phyloP scores from a whole-genome alignment of 2,888 invertebrate species.

The Isoperla grammatica region DNA sequence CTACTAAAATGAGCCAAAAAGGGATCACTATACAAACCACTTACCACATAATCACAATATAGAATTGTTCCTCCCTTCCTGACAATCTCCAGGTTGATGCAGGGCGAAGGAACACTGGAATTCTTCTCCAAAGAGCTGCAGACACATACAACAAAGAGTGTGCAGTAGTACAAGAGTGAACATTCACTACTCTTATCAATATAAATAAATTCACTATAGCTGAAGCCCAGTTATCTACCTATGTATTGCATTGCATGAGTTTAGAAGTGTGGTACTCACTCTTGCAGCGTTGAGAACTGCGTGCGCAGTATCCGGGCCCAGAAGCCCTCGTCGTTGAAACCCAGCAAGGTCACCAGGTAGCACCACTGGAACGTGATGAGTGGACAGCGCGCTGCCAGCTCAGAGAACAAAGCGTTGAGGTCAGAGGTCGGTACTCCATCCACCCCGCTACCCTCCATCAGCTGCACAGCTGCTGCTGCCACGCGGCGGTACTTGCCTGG shows the following conservation, averaged over 20 bases:
- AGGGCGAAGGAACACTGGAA: slow-evolving; percentile 31
- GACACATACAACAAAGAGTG: too few species aligned
- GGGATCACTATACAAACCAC: slow-evolving; percentile 36
- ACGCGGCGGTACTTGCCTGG: slow-evolving; percentile 51
- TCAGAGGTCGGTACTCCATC: slow-evolving; percentile 49
- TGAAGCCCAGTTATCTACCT: too few species aligned
- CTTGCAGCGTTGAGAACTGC: slow-evolving; percentile 15
- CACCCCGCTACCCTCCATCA: slow-evolving; percentile 48
- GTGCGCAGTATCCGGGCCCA: slow-evolving; percentile 59
- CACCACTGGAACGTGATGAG: slow-evolving; percentile 71
- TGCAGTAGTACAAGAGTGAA: background rate
- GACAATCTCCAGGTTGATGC: slow-evolving; percentile 58
- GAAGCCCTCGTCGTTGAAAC: slow-evolving; percentile 62
- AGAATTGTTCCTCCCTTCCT: slow-evolving; percentile 63
- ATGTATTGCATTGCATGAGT: too few species aligned
- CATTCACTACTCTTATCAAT: background rate
- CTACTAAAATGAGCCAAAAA: too few species aligned
- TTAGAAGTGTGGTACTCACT: slow-evolving; percentile 3
- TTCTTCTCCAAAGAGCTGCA: background rate
- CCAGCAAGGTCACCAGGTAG: slow-evolving; percentile 65
- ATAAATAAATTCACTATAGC: too few species aligned
- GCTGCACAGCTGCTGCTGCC: slow-evolving; percentile 50
- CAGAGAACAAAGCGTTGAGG: slow-evolving; percentile 54
- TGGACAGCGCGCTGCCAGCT: slow-evolving; percentile 54
- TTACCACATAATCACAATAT: slow-evolving; percentile 74